phyloP scores from a whole-genome alignment of 2,888 invertebrate species.

The Gisinianus flammeolus region DNA sequence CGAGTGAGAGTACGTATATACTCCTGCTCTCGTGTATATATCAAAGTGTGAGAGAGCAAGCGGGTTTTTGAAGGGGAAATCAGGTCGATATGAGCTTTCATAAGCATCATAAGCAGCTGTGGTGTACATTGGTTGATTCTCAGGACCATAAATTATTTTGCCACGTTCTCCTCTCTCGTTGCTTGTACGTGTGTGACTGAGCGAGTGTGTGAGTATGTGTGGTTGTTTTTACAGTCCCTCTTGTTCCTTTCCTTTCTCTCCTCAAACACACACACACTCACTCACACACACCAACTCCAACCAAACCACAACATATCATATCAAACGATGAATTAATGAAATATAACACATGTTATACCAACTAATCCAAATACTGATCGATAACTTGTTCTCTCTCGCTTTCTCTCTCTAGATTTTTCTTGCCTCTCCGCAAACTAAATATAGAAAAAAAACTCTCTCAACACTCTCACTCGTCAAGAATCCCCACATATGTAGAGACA shows the following conservation, averaged over 20 bases:
- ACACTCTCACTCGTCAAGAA: neutral
- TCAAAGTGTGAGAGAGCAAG: neutral
- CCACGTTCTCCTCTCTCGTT: conserved; percentile 44
- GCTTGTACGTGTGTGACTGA: conserved; percentile 20
- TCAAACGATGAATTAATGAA: conserved; percentile 31
- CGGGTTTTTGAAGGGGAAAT: conserved; percentile 23
- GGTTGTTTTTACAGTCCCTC: neutral
- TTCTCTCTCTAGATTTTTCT: neutral
- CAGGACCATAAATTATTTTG: conserved; percentile 58
- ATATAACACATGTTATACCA: conserved; percentile 37
- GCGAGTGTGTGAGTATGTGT: neutral
- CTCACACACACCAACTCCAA: neutral
- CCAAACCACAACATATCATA: conserved; percentile 27
- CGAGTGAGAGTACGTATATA: too few species aligned
- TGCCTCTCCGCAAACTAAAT: neutral
- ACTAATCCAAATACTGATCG: conserved; percentile 27
- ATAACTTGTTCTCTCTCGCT: conserved; percentile 3
- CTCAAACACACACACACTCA: neutral
- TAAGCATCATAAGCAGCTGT: conserved; percentile 49
- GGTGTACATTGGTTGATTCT: conserved; percentile 48
- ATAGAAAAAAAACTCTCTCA: neutral
- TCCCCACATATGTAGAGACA: too few species aligned
- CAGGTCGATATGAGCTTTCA: conserved; percentile 45
- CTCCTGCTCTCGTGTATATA: too few species aligned
- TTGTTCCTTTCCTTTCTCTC: neutral